Conservation (phyloP, 2,888 invertebrate genomes). For the Villa cingulata region DNA sequence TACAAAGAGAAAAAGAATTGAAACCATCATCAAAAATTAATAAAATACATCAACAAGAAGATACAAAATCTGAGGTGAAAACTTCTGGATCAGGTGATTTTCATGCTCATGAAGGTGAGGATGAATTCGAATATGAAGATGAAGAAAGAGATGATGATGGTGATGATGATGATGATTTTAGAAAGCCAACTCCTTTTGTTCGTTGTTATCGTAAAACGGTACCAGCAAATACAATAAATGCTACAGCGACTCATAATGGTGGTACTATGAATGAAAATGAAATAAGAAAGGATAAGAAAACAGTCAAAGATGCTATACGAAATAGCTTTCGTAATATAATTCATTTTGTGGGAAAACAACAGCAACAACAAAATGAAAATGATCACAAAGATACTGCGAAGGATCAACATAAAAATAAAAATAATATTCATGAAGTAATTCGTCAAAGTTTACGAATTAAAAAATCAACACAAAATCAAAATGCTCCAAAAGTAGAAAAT, state of each 20-base stretch:
- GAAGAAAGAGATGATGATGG: slow-evolving; percentile 19
- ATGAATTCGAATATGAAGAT: slow-evolving; percentile 3
- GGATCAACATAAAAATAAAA: slow-evolving; percentile 12
- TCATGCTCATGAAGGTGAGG: too few species aligned
- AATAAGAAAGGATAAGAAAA: slow-evolving; percentile 16
- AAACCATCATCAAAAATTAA: too few species aligned
- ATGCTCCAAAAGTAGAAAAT: neutral
- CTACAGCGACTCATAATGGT: too few species aligned
- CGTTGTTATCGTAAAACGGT: slow-evolving; percentile 27
- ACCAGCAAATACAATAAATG: neutral
- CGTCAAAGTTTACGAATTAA: slow-evolving; percentile 30
- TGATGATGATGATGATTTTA: slow-evolving; percentile 22
- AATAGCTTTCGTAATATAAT: slow-evolving; percentile 31
- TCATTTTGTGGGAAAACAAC: slow-evolving; percentile 16
- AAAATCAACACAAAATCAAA: slow-evolving; percentile 15
- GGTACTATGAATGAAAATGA: slow-evolving; percentile 17
- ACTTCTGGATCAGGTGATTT: too few species aligned
- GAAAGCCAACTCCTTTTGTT: slow-evolving; percentile 29
- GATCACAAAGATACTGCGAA: too few species aligned
- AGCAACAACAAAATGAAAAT: neutral
- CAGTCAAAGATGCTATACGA: slow-evolving; percentile 20
- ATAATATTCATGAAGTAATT: slow-evolving; percentile 20
- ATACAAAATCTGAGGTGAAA: too few species aligned
- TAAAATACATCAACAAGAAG: too few species aligned
- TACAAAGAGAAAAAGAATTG: too few species aligned